Evolutionary conservation across 1,140 invertebrate genomes (phyloP).

Genomic region (Ostrea edulis): DNA sequence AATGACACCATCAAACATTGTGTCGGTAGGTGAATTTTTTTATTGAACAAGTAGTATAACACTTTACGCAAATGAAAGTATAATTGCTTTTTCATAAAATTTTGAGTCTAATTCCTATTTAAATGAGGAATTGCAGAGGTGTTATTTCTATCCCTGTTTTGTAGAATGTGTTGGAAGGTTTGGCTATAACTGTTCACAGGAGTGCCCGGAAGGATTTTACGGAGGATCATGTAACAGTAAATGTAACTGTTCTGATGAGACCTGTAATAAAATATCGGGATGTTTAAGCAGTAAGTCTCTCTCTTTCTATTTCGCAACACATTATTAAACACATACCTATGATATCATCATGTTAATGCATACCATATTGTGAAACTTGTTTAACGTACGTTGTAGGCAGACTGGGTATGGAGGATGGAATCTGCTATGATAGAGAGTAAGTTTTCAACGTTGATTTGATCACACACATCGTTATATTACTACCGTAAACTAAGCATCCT

Average conservation of each 20-base stretch:
- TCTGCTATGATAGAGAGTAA: too few species aligned
- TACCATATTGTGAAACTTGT: too few species aligned
- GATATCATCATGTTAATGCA: too few species aligned
- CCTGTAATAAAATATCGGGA: not conserved
- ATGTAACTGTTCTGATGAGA: not conserved
- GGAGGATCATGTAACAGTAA: not conserved
- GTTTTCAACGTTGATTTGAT: too few species aligned
- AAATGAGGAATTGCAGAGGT: not conserved
- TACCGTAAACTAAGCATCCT: too few species aligned
- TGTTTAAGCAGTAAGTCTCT: not conserved
- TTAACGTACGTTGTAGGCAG: too few species aligned
- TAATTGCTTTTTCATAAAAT: not conserved
- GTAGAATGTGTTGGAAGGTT: not conserved
- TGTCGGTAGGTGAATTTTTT: not conserved
- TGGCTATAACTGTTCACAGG: not conserved
- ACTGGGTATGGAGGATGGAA: too few species aligned
- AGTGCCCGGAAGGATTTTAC: not conserved
- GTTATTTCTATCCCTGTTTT: not conserved
- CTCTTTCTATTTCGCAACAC: not conserved
- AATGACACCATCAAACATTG: not conserved
- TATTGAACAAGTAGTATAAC: too few species aligned
- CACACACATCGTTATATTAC: too few species aligned
- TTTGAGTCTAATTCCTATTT: not conserved
- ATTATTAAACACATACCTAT: too few species aligned
- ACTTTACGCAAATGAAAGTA: not conserved